A percentile compares a stretch with the other conserved stretches of the same genome.
phyloP scores from a whole-genome alignment of 2,888 invertebrate genomes.

The Stenurella melanura region DNA sequence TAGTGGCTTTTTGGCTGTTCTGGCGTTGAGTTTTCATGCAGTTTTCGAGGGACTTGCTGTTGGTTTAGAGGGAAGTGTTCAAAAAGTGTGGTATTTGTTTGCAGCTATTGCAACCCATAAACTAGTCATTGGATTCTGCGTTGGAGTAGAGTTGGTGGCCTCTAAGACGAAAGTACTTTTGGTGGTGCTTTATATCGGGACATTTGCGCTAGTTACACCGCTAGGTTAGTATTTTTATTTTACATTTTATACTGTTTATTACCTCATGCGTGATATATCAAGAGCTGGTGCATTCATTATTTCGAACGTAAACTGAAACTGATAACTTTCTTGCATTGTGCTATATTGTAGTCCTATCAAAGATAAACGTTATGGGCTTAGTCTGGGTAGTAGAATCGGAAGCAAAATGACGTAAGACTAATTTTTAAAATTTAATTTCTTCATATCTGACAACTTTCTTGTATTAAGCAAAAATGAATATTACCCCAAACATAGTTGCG shows the following conservation, averaged over 20 bases:
- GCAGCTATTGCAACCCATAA: constrained; percentile 82
- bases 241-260: neutral
- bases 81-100: constrained; percentile 79
- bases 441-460: too few relatives aligned
- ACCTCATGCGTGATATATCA: too few relatives aligned
- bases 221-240: constrained; percentile 69
- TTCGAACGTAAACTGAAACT: too few relatives aligned
- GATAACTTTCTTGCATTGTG: too few relatives aligned
- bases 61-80: constrained; percentile 77
- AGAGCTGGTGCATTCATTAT: too few relatives aligned
- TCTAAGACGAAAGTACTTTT: constrained; percentile 73
- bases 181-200: constrained; percentile 77
- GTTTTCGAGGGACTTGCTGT: constrained; percentile 83
- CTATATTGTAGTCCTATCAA: too few relatives aligned
- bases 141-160: constrained; percentile 79
- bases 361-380: too few relatives aligned
- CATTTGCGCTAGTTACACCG: constrained; percentile 81
- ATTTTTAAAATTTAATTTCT: too few relatives aligned
- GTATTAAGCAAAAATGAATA: too few relatives aligned
- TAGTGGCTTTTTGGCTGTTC: constrained; percentile 78
- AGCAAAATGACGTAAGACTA: too few relatives aligned
- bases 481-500: too few relatives aligned
- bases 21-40: constrained; percentile 82
- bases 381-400: too few relatives aligned
- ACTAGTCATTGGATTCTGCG: constrained; percentile 80